Conservation (phyloP, 2,113 vertebrate genomes). For the Glareola pratincola region DNA sequence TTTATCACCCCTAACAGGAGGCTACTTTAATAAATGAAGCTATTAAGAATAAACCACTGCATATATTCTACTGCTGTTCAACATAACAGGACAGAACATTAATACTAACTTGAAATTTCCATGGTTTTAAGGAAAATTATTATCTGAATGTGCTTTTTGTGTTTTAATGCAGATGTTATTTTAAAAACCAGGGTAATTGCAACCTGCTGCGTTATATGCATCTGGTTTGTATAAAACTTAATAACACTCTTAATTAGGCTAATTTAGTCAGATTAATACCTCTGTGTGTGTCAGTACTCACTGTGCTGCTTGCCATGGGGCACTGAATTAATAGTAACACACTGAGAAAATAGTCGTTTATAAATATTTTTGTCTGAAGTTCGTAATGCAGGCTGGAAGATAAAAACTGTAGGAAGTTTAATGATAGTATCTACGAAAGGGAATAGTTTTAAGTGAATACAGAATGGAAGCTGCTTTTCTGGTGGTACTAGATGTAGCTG, state of each 20-base stretch:
- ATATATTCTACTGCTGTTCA: conserved; percentile 33
- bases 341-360: conserved; percentile 56
- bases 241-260: conserved; percentile 76
- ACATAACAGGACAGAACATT: conserved; percentile 9
- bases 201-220: conserved; percentile 65
- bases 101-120: conserved; percentile 38
- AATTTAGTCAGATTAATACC: conserved; percentile 77
- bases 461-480: background rate
- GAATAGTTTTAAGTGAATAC: background rate
- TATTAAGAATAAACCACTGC: conserved; percentile 52
- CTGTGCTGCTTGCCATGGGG: conserved; percentile 58
- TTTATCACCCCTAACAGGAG: conserved; percentile 54
- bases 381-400: background rate
- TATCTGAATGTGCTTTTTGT: conserved; percentile 52
- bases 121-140: conserved; percentile 39
- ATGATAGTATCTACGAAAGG: background rate
- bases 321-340: conserved; percentile 55
- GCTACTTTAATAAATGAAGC: conserved; percentile 54
- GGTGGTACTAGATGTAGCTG: background rate
- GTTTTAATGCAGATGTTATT: conserved; percentile 70
- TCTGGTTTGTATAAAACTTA: conserved; percentile 71
- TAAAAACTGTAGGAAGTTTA: background rate
- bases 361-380: conserved; percentile 52
- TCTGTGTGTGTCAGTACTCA: conserved; percentile 58
- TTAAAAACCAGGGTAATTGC: conserved; percentile 73